Percentiles rank a stretch among this genome's conserved stretches.
Evolutionary conservation across 2,113 vertebrate genomes (phyloP).

Genomic region (Podocnemis expansa): DNA sequence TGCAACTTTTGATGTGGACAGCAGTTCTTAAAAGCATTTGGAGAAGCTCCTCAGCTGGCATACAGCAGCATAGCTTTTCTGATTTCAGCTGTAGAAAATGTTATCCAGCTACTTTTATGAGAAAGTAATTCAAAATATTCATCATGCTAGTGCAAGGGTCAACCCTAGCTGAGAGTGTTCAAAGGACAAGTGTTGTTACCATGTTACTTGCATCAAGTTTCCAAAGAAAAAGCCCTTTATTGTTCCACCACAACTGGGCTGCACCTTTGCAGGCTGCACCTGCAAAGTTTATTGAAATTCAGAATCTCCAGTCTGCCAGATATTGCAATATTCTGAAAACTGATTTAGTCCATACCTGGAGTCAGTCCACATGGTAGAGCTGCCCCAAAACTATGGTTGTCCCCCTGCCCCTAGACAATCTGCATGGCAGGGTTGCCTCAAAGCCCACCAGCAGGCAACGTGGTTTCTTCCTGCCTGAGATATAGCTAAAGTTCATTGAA

Average conservation of each 20-base stretch:
- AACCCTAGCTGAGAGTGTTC: neutral
- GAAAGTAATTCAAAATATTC: too few relatives aligned
- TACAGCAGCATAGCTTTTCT: neutral
- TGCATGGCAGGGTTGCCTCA: too few relatives aligned
- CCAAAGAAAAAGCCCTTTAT: neutral
- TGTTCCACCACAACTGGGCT: neutral
- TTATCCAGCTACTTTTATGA: neutral
- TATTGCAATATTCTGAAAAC: too few relatives aligned
- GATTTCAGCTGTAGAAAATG: neutral
- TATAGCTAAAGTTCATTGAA: neutral
- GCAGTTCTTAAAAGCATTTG: neutral
- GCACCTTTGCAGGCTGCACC: too few relatives aligned
- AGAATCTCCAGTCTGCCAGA: too few relatives aligned
- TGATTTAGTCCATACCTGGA: too few relatives aligned
- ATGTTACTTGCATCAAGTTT: neutral
- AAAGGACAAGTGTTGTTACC: neutral
- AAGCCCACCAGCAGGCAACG: neutral
- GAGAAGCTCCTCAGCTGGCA: neutral
- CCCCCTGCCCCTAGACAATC: too few relatives aligned
- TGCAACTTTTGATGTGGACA: neutral
- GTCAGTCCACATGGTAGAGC: too few relatives aligned
- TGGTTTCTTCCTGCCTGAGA: neutral
- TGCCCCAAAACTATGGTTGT: too few relatives aligned
- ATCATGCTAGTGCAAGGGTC: neutral
- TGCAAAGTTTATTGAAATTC: too few relatives aligned